Evolutionary conservation across 2,113 vertebrate genomes (phyloP).

Genomic region (Ceyx melanurus): DNA sequence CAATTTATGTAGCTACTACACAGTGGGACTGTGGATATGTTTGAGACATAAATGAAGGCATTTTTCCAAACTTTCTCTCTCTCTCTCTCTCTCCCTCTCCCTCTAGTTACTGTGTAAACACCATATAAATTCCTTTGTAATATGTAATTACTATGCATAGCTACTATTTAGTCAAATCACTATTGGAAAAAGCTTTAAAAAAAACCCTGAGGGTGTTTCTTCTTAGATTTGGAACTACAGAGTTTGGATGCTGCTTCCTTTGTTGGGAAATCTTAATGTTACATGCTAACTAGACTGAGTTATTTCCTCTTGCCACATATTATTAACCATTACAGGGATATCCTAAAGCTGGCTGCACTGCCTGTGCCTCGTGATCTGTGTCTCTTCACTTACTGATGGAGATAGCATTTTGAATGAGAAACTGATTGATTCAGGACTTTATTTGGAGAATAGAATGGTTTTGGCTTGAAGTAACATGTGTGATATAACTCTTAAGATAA

Average conservation of each 20-base stretch:
- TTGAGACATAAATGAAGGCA: neutral
- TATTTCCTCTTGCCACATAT: neutral
- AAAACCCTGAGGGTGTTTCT: neutral
- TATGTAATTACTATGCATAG: neutral
- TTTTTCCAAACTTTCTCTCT: neutral
- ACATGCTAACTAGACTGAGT: neutral
- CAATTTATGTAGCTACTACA: neutral
- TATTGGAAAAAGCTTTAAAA: neutral
- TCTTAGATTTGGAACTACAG: neutral
- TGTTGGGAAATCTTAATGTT: neutral
- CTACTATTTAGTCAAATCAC: neutral
- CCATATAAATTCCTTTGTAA: neutral
- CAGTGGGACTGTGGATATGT: neutral
- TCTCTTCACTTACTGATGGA: neutral
- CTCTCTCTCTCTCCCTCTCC: neutral
- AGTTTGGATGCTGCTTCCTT: neutral
- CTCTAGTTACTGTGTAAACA: neutral
- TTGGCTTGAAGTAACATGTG: neutral
- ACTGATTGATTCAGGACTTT: neutral
- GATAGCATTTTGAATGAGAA: neutral
- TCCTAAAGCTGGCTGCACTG: neutral
- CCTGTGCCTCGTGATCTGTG: neutral
- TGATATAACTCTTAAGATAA: neutral
- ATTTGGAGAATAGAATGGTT: neutral
- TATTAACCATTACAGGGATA: neutral